Conservation (phyloP, 1,140 invertebrate species). For the Homarus americanus region DNA sequence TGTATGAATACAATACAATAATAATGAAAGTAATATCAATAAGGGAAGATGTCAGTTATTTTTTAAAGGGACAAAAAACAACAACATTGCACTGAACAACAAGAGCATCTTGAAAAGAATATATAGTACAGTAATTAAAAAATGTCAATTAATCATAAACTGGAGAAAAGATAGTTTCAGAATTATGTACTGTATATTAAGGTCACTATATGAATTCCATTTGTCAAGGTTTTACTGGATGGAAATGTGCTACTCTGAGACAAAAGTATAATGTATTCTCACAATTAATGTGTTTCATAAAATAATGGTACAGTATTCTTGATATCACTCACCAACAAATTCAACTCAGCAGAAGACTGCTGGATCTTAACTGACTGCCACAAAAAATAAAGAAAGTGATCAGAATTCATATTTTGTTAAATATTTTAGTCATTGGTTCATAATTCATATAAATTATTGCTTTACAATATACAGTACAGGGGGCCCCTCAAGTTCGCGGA, state of each 20-base stretch:
- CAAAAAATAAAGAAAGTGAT: too few relatives aligned
- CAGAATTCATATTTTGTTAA: not conserved
- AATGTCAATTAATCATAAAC: too few relatives aligned
- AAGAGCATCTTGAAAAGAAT: too few relatives aligned
- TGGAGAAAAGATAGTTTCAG: not conserved
- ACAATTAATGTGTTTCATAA: not conserved
- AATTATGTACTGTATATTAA: not conserved
- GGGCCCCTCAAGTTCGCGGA: too few relatives aligned
- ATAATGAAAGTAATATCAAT: too few relatives aligned
- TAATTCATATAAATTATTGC: not conserved
- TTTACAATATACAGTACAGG: too few relatives aligned
- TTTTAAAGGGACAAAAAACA: too few relatives aligned
- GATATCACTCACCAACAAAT: slow-evolving; percentile 42
- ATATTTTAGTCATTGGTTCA: not conserved
- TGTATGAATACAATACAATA: too few relatives aligned
- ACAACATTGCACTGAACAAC: too few relatives aligned
- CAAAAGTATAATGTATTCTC: not conserved
- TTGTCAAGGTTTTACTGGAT: not conserved
- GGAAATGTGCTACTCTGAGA: not conserved
- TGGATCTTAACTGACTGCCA: slow-evolving; percentile 43
- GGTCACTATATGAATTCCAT: not conserved
- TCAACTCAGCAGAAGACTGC: slow-evolving; percentile 8
- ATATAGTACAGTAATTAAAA: too few relatives aligned
- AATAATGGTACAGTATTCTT: not conserved
- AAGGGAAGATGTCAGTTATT: too few relatives aligned